Percentiles rank a stretch among this genome's conserved stretches.
phyloP scores from a whole-genome alignment of 2,797 vertebrate genomes.

The Avahi laniger region DNA sequence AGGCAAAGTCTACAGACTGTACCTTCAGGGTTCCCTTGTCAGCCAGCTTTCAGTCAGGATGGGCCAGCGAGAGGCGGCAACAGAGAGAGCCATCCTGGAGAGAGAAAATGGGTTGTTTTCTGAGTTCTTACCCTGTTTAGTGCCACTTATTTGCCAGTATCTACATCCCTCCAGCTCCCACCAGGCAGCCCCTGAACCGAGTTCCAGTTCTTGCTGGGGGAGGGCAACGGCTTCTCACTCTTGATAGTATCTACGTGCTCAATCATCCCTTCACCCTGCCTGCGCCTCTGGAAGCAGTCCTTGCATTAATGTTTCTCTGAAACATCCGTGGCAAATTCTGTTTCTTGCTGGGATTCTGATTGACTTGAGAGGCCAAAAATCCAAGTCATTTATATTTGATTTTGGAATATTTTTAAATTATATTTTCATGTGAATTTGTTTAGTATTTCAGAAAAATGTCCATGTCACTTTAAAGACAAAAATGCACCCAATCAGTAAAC shows the following conservation, averaged over 20 bases:
- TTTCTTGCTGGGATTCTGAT: neutral
- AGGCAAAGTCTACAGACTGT: neutral
- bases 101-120: neutral
- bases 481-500: neutral
- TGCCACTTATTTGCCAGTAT: neutral
- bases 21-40: neutral
- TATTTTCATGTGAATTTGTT: neutral
- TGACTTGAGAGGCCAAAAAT: neutral
- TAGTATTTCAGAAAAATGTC: neutral
- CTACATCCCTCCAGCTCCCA: neutral
- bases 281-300: neutral
- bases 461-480: neutral
- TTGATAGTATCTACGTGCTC: neutral
- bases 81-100: neutral
- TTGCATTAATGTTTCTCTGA: neutral
- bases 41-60: neutral
- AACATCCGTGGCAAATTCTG: neutral
- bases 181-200: neutral
- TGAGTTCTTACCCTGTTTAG: neutral
- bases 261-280: neutral
- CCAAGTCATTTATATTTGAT: neutral
- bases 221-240: neutral
- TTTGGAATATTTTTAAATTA: neutral
- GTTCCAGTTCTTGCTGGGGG: neutral
- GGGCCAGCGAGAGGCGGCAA: neutral